Evolutionary conservation across 92 coral and sea anemone species (phyloP).

Genomic region (Actinostola sp.): DNA sequence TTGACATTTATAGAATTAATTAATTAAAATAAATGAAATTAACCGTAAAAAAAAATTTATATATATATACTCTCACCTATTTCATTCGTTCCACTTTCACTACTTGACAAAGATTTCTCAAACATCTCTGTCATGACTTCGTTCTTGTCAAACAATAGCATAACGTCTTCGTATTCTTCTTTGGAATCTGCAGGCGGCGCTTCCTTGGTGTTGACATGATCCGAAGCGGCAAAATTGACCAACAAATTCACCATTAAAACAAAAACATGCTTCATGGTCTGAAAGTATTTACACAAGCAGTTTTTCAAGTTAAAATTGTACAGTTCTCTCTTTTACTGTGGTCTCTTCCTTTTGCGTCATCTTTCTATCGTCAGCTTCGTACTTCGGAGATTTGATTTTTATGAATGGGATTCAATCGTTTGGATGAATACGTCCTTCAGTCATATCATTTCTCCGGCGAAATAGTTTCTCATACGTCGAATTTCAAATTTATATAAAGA

Average conservation of each 20-base stretch:
- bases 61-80: too few relatives aligned
- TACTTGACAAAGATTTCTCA: not conserved
- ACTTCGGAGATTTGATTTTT: not conserved
- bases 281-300: too few relatives aligned
- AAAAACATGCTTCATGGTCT: not conserved
- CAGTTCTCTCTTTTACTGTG: too few relatives aligned
- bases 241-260: not conserved
- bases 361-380: too few relatives aligned
- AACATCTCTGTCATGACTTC: conserved; percentile 12
- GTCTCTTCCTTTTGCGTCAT: too few relatives aligned
- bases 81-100: not conserved
- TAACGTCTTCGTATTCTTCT: not conserved
- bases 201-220: not conserved
- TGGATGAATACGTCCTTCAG: not conserved
- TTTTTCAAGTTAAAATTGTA: too few relatives aligned
- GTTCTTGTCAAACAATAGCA: conserved; percentile 7
- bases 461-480: too few relatives aligned
- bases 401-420: not conserved
- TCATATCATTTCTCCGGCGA: not conserved
- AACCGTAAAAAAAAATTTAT: too few relatives aligned
- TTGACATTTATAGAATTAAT: too few relatives aligned
- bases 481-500: too few relatives aligned
- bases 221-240: not conserved
- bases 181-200: not conserved
- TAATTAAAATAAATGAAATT: too few relatives aligned